Evolutionary conservation across 1,140 invertebrate species (phyloP).

Genomic region (Tetraneura akinire): DNA sequence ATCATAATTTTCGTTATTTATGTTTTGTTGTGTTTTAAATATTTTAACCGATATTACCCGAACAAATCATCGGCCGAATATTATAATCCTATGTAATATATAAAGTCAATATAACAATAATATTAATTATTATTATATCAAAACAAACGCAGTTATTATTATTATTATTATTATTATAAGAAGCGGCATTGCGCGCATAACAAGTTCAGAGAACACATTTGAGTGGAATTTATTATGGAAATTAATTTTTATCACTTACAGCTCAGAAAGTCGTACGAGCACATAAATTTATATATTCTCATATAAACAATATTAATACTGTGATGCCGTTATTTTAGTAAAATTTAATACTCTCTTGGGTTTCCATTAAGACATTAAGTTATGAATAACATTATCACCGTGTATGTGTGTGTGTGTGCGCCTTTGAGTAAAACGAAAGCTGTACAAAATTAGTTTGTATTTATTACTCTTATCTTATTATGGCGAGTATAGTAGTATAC

Average conservation of each 20-base stretch:
- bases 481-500: too few species aligned
- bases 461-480: conserved; percentile 37
- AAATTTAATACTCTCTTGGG: conserved; percentile 34
- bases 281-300: conserved; percentile 31
- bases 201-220: neutral
- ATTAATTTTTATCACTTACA: conserved; percentile 42
- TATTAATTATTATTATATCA: too few species aligned
- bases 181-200: too few species aligned
- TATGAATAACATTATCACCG: conserved; percentile 42
- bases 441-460: conserved; percentile 22
- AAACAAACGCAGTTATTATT: too few species aligned
- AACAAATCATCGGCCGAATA: too few species aligned
- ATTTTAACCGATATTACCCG: too few species aligned
- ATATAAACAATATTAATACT: conserved; percentile 41
- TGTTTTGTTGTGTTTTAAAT: too few species aligned
- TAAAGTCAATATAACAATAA: too few species aligned
- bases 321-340: conserved; percentile 14
- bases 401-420: too few species aligned
- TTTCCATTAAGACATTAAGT: conserved; percentile 9
- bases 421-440: neutral
- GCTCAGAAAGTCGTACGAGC: neutral
- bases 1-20: too few species aligned
- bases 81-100: too few species aligned
- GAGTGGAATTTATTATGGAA: conserved; percentile 27
- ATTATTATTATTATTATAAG: too few species aligned